These are phyloP conservation scores for Antrozous pallidus DNA, from an alignment of 2,797 vertebrate genomes.

Conservation along the genomic window DNA sequence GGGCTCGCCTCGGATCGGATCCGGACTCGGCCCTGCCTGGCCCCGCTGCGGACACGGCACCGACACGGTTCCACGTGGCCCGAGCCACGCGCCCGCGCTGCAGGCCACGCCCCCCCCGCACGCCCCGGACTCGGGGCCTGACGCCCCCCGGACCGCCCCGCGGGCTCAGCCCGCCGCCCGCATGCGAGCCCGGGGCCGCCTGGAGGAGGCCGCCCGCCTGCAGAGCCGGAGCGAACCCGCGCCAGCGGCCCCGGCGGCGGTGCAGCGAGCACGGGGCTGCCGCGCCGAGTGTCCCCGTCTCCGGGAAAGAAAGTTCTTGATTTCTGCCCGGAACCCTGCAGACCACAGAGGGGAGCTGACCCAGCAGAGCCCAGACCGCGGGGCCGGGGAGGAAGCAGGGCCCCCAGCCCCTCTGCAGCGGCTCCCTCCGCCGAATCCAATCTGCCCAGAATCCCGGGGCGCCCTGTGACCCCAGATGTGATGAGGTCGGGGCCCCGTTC, in stretches of 20 bases:
- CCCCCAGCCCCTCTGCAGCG: background rate
- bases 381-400: too few species aligned
- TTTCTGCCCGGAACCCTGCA: background rate
- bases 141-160: too few species aligned
- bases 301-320: too few species aligned
- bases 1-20: background rate
- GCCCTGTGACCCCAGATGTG: too few species aligned
- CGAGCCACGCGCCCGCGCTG: background rate
- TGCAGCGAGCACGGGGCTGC: background rate
- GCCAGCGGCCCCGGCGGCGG: background rate
- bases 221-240: background rate
- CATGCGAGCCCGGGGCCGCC: background rate
- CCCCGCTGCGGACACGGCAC: accelerated
- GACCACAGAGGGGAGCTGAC: too few species aligned
- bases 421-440: background rate
- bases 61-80: background rate
- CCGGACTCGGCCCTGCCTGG: background rate
- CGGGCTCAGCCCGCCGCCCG: background rate
- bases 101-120: background rate
- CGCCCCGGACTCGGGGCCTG: background rate
- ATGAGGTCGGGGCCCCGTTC: too few species aligned
- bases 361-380: too few species aligned
- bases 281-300: background rate
- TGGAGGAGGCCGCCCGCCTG: background rate
- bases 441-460: background rate